Base-by-base conservation (phyloP, 64 coral and sea anemone species). In the Cladopsammia gracilis region DNA sequence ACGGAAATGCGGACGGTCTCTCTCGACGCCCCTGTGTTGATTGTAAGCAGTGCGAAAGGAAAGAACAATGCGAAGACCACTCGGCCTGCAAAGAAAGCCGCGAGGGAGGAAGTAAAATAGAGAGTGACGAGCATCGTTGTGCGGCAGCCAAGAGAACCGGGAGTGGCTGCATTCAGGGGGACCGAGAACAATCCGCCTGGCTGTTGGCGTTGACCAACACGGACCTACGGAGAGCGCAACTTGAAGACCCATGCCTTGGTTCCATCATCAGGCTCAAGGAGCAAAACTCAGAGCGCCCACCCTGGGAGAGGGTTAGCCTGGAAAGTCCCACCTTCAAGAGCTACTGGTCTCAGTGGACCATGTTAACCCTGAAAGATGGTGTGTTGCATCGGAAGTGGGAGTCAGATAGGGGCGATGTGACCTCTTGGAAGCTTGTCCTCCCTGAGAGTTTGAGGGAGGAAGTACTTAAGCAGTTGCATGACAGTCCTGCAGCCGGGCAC, bases 341-440 rank as follows among this genome's bases (percentile, higher is more conserved):
- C 2, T 94, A 88, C 52, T 88, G 92, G 83, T 43, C 85, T 10
- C 85, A 88, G 76, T 93, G 84, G 84, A 73, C 56, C 45, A 15
- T 75, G 47, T 58, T 93, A 26, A 14, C 60, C 18, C 24, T 81
- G 18, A 73, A 25, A 45, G 34, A 73, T 15, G 25, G 70, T 16
- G 26, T 73, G 13, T 10, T 73, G 25, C 43, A 15, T 45, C 26
- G 70, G 9, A 73, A 73, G 12, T 73, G 70, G 25, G 86, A 94
- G 44, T 25, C 62, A 0, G 86, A 93, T 2, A 25, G 11, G 24
- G 89, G 95, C 14, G 42, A 89, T 19, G 11, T 69, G 5, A 62
- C 75, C 18, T 4, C 6, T 18, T 34, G 46, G 19, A 85, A 92
- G 56, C 51, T 96, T 1, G 47, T 91, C 22, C 48, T 92, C 9